phyloP scores from a whole-genome alignment of 2,797 vertebrate genomes.

The Crenichthys baileyi region DNA sequence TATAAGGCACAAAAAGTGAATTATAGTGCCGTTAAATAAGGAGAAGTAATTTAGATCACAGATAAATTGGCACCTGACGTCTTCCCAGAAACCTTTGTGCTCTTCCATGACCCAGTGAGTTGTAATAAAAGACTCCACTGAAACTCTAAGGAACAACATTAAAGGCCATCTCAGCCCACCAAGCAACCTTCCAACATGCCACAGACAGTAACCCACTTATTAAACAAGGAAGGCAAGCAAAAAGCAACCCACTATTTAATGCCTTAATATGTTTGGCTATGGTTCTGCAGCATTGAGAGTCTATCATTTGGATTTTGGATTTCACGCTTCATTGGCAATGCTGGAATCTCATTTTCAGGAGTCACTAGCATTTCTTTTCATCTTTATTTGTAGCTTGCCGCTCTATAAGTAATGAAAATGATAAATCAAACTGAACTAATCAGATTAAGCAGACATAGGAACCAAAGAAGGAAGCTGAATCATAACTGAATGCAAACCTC shows the following conservation, averaged over 20 bases:
- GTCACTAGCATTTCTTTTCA: slow-evolving; percentile 40
- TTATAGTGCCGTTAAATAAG: slow-evolving; percentile 40
- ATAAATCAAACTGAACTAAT: slow-evolving; percentile 28
- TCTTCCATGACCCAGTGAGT: slow-evolving; percentile 48
- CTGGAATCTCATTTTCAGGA: slow-evolving; percentile 45
- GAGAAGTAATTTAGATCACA: slow-evolving; percentile 60
- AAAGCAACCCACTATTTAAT: slow-evolving; percentile 71
- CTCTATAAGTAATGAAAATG: slow-evolving; percentile 50
- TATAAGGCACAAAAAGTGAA: slow-evolving; percentile 44
- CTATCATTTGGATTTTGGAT: slow-evolving; percentile 68
- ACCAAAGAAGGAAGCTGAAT: slow-evolving; percentile 25
- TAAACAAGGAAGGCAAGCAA: slow-evolving; percentile 65
- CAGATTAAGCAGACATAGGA: slow-evolving; percentile 31
- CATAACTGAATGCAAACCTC: slow-evolving; percentile 10
- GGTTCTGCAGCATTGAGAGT: slow-evolving; percentile 44
- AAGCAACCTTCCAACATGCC: slow-evolving; percentile 79
- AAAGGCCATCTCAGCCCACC: slow-evolving; percentile 58
- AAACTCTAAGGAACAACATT: slow-evolving; percentile 69
- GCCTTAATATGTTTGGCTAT: slow-evolving; percentile 70
- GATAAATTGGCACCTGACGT: slow-evolving; percentile 60
- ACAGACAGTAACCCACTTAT: slow-evolving; percentile 70
- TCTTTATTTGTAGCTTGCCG: slow-evolving; percentile 47
- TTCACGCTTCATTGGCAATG: slow-evolving; percentile 47
- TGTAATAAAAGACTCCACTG: slow-evolving; percentile 74
- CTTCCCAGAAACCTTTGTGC: slow-evolving; percentile 55